Evolutionary conservation across 2,888 invertebrate genomes (phyloP), one percentile per base, ranked within the genome.

Genomic region (Melieria crassipennis): DNA sequence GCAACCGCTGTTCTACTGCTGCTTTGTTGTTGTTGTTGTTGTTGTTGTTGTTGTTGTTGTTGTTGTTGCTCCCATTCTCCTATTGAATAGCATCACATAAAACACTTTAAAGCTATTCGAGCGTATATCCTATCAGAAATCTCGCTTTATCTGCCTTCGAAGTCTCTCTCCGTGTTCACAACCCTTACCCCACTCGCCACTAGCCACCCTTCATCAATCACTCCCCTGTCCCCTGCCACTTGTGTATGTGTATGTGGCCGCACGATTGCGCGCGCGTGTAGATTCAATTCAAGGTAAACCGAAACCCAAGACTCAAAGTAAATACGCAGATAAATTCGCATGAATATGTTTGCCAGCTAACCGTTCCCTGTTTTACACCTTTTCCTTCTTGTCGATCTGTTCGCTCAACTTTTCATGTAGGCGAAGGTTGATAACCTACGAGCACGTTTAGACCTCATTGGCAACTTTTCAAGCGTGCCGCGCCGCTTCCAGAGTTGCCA

Each of bases 361-460:
- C n/a, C 4, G 4, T 13, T n/a, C 9, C 55, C 9, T 7, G 10
- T 43, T 43, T 58, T 30, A 58, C 42, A n/a, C n/a, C 13, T 30
- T 56, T 56, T 4, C 7, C 30, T 56, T 56, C 16, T 48, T 56
- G 46, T 46, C 48, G 16, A 48, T 16, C 46, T 50, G 55, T 45
- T 46, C n/a, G 55, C 42, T n/a, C 58, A 65, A 63, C 63, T 46
- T 57, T 56, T 48, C 69, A 65, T 50, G 57, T 70, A 70, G 70
- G 65, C 70, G 50, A 70, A 72, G 77, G 76, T 77, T 75, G 74
- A 74, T 75, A 76, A 77, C 77, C 77, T 75, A 71, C 66, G 69
- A 73, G 74, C 69, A 69, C 52, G 64, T 75, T 73, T 75, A 77
- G 75, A 75, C 73, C 75, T 74, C 75, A 75, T 76, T 77, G 75